A percentile compares a stretch with the other conserved stretches of the same genome.
Conservation (phyloP, 2,888 invertebrate species). For the Agrotis clavis region DNA sequence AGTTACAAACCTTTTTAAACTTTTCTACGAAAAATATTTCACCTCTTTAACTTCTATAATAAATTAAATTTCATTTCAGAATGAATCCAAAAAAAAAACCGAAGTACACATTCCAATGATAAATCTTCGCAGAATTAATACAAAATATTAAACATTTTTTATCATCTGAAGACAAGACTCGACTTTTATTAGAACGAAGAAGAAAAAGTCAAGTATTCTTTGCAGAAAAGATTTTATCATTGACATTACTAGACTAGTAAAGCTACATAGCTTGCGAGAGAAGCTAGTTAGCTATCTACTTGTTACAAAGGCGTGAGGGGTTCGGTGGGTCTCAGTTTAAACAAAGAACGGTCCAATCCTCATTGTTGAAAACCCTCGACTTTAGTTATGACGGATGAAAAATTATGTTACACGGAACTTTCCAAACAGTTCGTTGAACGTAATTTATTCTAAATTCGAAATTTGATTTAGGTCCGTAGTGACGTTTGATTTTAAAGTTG, state of each 20-base stretch:
- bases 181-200: conserved; percentile 29
- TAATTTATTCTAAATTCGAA: conserved; percentile 53
- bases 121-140: conserved; percentile 27
- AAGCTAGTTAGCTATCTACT: conserved; percentile 21
- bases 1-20: not conserved
- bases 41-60: not conserved
- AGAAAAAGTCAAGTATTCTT: conserved; percentile 23
- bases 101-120: conserved; percentile 11
- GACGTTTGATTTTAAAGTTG: conserved; percentile 47
- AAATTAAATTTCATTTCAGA: conserved; percentile 20
- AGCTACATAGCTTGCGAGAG: conserved; percentile 22
- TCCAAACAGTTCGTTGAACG: conserved; percentile 40
- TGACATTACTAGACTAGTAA: conserved; percentile 20
- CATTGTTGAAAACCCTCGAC: conserved; percentile 39
- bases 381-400: conserved; percentile 43
- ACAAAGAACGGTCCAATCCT: conserved; percentile 54
- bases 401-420: conserved; percentile 47
- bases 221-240: conserved; percentile 39
- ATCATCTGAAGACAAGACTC: conserved; percentile 7
- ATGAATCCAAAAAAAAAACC: not conserved
- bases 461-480: conserved; percentile 30
- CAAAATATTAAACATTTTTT: conserved; percentile 37
- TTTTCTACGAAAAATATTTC: not conserved
- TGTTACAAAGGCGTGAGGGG: conserved; percentile 38
- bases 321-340: conserved; percentile 38